These are phyloP conservation scores for Plodia interpunctella DNA, from an alignment of 1,140 invertebrate species.

Conservation along the genomic window DNA sequence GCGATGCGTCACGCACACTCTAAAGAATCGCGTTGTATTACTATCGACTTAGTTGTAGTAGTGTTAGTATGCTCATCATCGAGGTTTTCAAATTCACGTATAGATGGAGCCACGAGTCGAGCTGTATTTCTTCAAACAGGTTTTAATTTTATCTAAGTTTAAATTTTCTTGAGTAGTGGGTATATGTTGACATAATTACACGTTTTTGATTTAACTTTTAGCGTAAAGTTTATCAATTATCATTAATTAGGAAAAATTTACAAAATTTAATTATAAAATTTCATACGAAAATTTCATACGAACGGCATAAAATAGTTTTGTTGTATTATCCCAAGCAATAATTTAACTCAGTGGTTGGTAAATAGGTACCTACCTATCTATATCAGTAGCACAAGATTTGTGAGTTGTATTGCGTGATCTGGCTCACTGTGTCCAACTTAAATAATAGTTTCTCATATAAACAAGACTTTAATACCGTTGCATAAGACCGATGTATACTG, in stretches of 20 bases:
- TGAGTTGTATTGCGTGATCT: conserved; percentile 15
- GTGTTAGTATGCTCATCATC: neutral
- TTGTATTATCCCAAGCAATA: conserved; percentile 9
- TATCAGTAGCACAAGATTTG: conserved; percentile 12
- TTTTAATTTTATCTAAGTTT: too few species aligned
- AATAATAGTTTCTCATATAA: neutral
- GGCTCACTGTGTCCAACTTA: neutral
- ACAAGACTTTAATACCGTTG: neutral
- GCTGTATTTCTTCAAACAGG: too few species aligned
- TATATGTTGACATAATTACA: too few species aligned
- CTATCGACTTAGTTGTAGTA: neutral
- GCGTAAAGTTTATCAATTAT: too few species aligned
- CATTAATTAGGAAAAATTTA: too few species aligned
- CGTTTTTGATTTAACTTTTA: too few species aligned
- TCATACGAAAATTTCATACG: too few species aligned
- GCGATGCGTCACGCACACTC: conserved; percentile 21
- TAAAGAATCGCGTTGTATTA: neutral
- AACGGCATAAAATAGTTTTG: too few species aligned
- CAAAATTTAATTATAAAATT: too few species aligned
- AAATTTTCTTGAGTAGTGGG: too few species aligned
- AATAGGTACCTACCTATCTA: too few species aligned
- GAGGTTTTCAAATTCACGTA: neutral
- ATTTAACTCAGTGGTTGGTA: conserved; percentile 13
- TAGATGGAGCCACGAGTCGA: conserved; percentile 28
- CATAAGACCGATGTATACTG: neutral